phyloP scores from a whole-genome alignment of 2,113 vertebrate genomes.

The Fulica atra region DNA sequence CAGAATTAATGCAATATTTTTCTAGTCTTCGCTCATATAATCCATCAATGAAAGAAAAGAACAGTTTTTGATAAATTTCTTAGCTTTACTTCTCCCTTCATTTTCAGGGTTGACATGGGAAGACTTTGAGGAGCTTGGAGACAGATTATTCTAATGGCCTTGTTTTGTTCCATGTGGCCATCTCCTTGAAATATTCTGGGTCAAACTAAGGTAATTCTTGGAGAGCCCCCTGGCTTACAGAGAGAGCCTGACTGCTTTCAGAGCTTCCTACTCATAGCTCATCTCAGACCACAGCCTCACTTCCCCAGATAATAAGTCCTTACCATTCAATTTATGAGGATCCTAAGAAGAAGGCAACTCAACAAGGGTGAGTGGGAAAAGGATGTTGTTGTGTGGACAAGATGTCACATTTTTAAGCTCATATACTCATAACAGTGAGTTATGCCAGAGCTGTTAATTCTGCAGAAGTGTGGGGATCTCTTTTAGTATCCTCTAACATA shows the following conservation, averaged over 20 bases:
- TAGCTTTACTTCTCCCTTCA: not conserved
- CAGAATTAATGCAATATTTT: not conserved
- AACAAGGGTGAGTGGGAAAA: not conserved
- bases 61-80: not conserved
- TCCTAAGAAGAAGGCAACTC: not conserved
- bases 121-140: not conserved
- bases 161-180: not conserved
- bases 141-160: not conserved
- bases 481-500: not conserved
- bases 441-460: not conserved
- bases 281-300: not conserved
- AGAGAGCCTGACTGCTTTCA: not conserved
- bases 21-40: not conserved
- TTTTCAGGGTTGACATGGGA: not conserved
- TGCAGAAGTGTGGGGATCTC: not conserved
- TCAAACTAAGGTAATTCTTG: not conserved
- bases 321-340: rapidly evolving
- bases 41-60: not conserved
- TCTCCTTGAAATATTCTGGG: not conserved
- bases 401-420: not conserved
- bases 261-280: not conserved
- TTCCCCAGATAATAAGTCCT: not conserved
- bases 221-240: not conserved
- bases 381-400: not conserved
- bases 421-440: not conserved